Evolutionary conservation across 64 coral and sea anemone species (phyloP).

Genomic region (Pocillopora damicornis): DNA sequence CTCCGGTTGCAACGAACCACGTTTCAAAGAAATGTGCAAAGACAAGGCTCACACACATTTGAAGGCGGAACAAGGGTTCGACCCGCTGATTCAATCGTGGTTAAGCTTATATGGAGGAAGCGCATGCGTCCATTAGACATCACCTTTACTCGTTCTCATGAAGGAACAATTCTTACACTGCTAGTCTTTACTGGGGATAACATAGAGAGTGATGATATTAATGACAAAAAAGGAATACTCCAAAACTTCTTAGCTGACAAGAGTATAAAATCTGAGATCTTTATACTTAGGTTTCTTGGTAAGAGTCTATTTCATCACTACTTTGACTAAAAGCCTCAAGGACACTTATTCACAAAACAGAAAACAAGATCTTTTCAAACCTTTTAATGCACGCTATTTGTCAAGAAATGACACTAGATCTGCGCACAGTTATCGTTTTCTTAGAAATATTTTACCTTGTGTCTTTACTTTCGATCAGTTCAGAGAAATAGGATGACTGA

Average conservation of each 20-base stretch:
- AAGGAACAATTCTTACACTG: neutral
- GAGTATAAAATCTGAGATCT: no score
- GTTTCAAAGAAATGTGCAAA: neutral
- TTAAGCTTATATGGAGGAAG: constrained; percentile 8
- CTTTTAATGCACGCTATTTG: no score
- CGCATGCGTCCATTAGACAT: neutral
- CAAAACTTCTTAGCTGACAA: no score
- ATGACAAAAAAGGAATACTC: no score
- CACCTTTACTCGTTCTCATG: neutral
- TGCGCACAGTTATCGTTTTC: neutral
- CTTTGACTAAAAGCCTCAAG: no score
- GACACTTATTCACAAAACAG: no score
- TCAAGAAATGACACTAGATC: neutral
- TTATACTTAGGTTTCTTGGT: no score
- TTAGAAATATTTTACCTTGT: neutral
- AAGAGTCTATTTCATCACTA: no score
- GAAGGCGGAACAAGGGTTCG: neutral
- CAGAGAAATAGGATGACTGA: neutral
- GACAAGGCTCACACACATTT: neutral
- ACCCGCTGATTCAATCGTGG: constrained; percentile 18
- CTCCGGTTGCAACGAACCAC: neutral
- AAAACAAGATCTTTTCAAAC: no score
- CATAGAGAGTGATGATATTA: neutral
- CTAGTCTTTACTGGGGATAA: neutral
- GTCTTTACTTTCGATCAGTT: neutral